These are phyloP conservation scores for Chymomyza costata DNA, from an alignment of 1,140 invertebrate genomes.

Conservation along the genomic window DNA sequence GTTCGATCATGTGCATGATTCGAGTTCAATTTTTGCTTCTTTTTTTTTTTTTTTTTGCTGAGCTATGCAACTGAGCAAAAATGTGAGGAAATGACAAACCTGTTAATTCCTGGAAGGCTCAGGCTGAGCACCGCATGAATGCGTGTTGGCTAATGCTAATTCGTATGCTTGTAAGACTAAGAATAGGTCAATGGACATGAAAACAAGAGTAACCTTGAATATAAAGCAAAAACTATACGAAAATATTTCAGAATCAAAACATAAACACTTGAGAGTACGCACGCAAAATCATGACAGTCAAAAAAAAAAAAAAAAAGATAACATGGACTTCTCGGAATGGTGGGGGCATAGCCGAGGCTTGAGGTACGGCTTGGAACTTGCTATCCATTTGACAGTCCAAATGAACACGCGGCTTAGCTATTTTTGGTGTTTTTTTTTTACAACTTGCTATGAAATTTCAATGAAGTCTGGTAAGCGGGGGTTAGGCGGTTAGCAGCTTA, in stretches of 20 bases:
- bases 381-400: neutral
- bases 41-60: slow-evolving; percentile 16
- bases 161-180: slow-evolving; percentile 45
- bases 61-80: slow-evolving; percentile 30
- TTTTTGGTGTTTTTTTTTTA: slow-evolving; percentile 18
- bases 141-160: too few species aligned
- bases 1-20: too few species aligned
- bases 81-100: too few species aligned
- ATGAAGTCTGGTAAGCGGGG: slow-evolving; percentile 29
- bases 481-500: neutral
- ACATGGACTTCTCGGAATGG: too few species aligned
- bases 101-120: too few species aligned
- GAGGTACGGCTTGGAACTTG: too few species aligned
- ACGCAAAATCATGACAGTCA: too few species aligned
- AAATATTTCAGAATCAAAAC: slow-evolving; percentile 47
- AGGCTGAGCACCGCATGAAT: too few species aligned
- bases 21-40: too few species aligned
- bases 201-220: slow-evolving; percentile 72
- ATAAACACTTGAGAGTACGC: slow-evolving; percentile 50
- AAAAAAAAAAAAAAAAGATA: too few species aligned
- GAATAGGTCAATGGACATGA: slow-evolving; percentile 73
- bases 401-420: slow-evolving; percentile 42
- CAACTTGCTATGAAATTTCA: slow-evolving; percentile 39
- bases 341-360: too few species aligned
- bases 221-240: slow-evolving; percentile 11